These are phyloP conservation scores for Philantomba maxwellii DNA, from an alignment of 2,113 vertebrate genomes.

Conservation along the genomic window DNA sequence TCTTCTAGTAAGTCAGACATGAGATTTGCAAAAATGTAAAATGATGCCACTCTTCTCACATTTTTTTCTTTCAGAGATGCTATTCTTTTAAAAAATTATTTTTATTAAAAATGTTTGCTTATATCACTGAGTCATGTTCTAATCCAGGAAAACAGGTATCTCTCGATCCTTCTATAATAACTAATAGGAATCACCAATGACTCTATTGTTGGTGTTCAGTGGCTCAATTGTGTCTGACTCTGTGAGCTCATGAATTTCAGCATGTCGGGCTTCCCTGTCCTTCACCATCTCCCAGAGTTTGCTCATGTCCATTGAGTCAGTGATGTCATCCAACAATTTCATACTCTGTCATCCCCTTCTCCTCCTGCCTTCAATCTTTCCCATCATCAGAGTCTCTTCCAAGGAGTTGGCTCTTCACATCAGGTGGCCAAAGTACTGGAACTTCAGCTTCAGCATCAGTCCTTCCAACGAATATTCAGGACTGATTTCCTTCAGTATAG, in stretches of 20 bases:
- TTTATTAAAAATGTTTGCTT: background rate
- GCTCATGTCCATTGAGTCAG: background rate
- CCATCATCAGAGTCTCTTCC: background rate
- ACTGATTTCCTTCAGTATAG: background rate
- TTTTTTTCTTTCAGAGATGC: background rate
- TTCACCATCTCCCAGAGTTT: background rate
- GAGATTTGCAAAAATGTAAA: background rate
- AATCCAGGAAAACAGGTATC: background rate
- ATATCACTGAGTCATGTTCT: background rate
- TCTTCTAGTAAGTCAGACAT: background rate
- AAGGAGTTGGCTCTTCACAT: background rate
- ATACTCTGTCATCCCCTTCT: background rate
- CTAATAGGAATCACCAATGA: background rate
- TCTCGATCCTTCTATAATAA: background rate
- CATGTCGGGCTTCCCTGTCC: background rate
- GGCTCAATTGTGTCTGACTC: background rate
- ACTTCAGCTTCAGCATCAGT: background rate
- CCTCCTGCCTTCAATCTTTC: background rate
- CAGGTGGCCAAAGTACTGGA: background rate
- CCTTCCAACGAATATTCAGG: fast-evolving
- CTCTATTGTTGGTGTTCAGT: background rate
- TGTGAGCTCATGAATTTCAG: background rate
- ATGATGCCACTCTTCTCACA: background rate
- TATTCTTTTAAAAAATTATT: background rate
- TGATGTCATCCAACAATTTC: background rate